Conservation (phyloP, 2,113 vertebrate genomes). For the Malurus elegans region DNA sequence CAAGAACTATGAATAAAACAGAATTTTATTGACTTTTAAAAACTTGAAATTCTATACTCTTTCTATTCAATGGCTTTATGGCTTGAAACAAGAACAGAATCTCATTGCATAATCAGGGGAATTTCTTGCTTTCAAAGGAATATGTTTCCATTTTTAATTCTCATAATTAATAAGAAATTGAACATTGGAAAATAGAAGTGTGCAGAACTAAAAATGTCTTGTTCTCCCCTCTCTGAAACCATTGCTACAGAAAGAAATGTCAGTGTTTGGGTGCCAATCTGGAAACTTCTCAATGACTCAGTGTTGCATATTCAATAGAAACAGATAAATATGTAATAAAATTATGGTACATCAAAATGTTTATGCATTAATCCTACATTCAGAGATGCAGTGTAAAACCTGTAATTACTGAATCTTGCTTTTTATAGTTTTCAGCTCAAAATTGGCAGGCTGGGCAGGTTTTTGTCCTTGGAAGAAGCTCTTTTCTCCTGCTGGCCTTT, state of each 20-base stretch:
- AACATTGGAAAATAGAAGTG: background rate
- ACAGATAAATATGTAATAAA: background rate
- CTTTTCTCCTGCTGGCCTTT: background rate
- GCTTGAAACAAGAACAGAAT: background rate
- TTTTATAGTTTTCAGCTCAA: background rate
- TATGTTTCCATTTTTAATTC: background rate
- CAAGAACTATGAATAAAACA: background rate
- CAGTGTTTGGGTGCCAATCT: background rate
- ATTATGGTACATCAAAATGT: background rate
- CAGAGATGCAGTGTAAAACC: background rate
- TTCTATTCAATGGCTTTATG: background rate
- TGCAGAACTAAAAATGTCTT: background rate
- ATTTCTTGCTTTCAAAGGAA: background rate
- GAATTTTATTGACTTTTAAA: background rate
- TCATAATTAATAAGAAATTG: background rate
- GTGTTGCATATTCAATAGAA: background rate
- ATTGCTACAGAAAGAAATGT: background rate
- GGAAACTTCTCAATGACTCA: background rate
- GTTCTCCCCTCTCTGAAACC: background rate
- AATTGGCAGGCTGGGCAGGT: background rate
- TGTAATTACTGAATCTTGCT: background rate
- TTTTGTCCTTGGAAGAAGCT: background rate
- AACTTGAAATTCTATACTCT: background rate
- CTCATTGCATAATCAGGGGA: background rate
- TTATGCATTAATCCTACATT: background rate